These are phyloP conservation scores for Carollia perspicillata DNA, from an alignment of 2,113 vertebrate species.

Conservation along the genomic window DNA sequence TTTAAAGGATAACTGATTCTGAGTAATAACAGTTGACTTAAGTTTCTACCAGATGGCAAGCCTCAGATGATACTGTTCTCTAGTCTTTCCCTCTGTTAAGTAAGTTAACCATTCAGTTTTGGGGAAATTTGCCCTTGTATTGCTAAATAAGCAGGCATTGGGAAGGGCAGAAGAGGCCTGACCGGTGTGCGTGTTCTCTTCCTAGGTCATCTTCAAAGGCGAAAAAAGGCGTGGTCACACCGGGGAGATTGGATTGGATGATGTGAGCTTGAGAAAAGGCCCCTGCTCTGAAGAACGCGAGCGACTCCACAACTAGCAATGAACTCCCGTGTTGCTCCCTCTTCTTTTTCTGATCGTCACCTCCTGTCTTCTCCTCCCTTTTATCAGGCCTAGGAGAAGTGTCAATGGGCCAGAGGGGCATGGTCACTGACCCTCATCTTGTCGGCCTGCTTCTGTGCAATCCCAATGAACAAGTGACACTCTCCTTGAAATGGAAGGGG, in stretches of 20 bases:
- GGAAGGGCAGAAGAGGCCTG: slow-evolving; percentile 28
- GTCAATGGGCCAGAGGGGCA: slow-evolving; percentile 11
- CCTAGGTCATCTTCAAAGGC: slow-evolving; percentile 94
- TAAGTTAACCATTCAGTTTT: not conserved
- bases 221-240: slow-evolving; percentile 87
- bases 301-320: slow-evolving; percentile 1
- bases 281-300: slow-evolving; percentile 88
- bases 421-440: not conserved
- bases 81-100: not conserved
- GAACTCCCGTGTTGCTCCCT: not conserved
- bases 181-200: slow-evolving; percentile 61
- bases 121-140: not conserved
- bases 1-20: not conserved
- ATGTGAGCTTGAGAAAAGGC: slow-evolving; percentile 91
- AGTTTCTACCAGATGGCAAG: not conserved
- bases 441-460: slow-evolving; percentile 63
- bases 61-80: not conserved
- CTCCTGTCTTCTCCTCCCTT: not conserved
- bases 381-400: slow-evolving; percentile 44
- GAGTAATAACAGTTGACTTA: not conserved
- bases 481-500: not conserved
- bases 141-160: not conserved
- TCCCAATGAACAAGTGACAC: slow-evolving; percentile 29
- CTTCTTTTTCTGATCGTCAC: not conserved
- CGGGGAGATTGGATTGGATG: slow-evolving; percentile 93